Base-by-base conservation (phyloP, 2,113 vertebrate genomes). In the Ailurus styani region DNA sequence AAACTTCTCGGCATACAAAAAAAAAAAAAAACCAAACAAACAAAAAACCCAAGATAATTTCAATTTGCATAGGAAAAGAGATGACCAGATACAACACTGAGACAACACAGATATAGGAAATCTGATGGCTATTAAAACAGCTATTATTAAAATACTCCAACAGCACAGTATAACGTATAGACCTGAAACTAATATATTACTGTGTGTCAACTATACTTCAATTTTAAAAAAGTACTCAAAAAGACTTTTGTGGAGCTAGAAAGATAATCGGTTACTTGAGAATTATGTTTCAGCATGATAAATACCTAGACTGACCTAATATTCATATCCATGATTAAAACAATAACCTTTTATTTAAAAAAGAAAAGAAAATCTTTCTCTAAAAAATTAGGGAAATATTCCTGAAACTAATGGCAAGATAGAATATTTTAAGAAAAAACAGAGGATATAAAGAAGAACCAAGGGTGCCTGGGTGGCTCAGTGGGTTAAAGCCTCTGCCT, bases 391-490 rank as follows among this genome's bases (percentile, higher is more conserved):
- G 25, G 42, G 72, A 85, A 90, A 79, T 54, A 86, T 11, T 84
- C 31, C 66, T 84, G 42, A 95, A 96, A 83, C 50, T 60, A 94
- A 64, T 29, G 31, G 15, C 83, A 93, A 93, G n/a, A 93, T 2
- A 95, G 34, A 88, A 40, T 90, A 34, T 79, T 45, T 97, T 57
- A 87, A 81, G 52, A 94, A 96, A 52, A 93, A 95, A 94, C 0
- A 78, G 23, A 84, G 5, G 27, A 52, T 88, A 88, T 60, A 88
- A 88, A 94, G 62, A 90, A 81, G 45, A 73, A 93, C 45, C n/a
- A n/a, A n/a, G n/a, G n/a, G n/a, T n/a, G n/a, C n/a, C n/a, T n/a
- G n/a, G n/a, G n/a, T n/a, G n/a, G n/a, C n/a, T n/a, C n/a, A n/a
- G n/a, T n/a, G n/a, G n/a, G n/a, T n/a, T n/a, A n/a, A n/a, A n/a